Evolutionary conservation across 2,797 vertebrate genomes (phyloP), one percentile per base, ranked within the genome.

Genomic region (Anabas testudineus): DNA sequence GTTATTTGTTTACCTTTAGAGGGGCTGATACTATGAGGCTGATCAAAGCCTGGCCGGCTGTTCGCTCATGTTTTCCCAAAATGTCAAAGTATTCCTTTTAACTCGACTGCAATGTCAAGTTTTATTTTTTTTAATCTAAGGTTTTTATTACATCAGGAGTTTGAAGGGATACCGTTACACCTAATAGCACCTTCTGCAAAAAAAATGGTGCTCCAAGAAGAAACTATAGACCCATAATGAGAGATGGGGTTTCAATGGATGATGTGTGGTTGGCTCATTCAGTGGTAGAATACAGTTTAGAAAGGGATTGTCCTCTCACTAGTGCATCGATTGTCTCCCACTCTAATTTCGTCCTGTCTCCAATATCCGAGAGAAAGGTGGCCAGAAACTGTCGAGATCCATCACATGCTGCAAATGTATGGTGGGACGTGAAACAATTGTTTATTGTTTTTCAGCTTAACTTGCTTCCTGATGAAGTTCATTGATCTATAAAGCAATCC

Each of bases 371-470:
- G 61, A 63, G 72, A 85, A 69, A 79, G 77, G 71, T 74, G 82
- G 64, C 74, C 74, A 24, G 64, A 52, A 21, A 3, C 67, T 59
- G 81, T 71, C 64, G 8, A 37, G 79, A 86, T 91, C 78, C 82
- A 87, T 91, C 90, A 81, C 67, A 48, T 3, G 49, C 45, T 36
- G 76, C 75, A 73, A 83, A 86, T 66, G 73, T 57, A 61, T 74
- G 68, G 80, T 49, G 64, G 82, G 70, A 84, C 54, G 37, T 67
- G 74, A 72, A 90, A 85, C 85, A 86, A 88, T 82, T 90, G 86
- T 91, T 92, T 89, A 88, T 78, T 87, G 68, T 91, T 91, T 87
- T 87, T 71, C 56, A 71, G 77, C 85, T 85, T 84, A 83, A 83
- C 87, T 82, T 76, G 72, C 76, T 76, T 84, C 84, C 83, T 86